Percentiles rank a stretch among this genome's conserved stretches.
These are phyloP conservation scores for Sebastes trivittatus DNA, from an alignment of 2,797 vertebrate genomes.

Conservation along the genomic window DNA sequence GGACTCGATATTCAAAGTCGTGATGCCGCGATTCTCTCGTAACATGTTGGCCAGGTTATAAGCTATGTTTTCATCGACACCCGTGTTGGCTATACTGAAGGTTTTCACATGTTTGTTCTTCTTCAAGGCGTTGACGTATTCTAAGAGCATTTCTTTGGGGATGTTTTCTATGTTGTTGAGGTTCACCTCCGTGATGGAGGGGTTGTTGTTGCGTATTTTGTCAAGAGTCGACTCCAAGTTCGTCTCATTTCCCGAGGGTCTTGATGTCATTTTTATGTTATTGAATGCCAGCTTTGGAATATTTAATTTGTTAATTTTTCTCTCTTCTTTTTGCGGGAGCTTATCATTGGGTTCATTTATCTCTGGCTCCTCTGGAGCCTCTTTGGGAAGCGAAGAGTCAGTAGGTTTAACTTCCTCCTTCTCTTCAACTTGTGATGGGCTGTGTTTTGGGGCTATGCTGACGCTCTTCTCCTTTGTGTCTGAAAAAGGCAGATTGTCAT, in stretches of 20 bases:
- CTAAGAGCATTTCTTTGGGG: conserved; percentile 95
- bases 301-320: conserved; percentile 90
- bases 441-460: conserved; percentile 10
- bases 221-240: conserved; percentile 92
- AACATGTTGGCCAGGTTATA: conserved; percentile 95
- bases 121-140: conserved; percentile 92
- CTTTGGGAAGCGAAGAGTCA: conserved; percentile 10
- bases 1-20: conserved; percentile 93
- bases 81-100: conserved; percentile 94
- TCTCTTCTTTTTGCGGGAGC: conserved; percentile 81
- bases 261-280: conserved; percentile 92
- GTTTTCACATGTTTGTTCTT: conserved; percentile 94
- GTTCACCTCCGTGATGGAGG: conserved; percentile 91
- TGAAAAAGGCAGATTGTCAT: conserved; percentile 2
- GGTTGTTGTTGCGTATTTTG: conserved; percentile 89
- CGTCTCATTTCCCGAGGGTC: conserved; percentile 97
- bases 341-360: conserved; percentile 48
- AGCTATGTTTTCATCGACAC: conserved; percentile 90
- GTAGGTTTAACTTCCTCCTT: conserved; percentile 41
- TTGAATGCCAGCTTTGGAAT: conserved; percentile 89
- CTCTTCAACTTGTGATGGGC: conserved; percentile 23
- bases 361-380: conserved; percentile 38
- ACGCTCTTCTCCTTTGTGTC: conserved; percentile 17
- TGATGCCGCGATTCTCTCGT: conserved; percentile 93
- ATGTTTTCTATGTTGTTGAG: conserved; percentile 99